These are phyloP conservation scores for Dipodomys merriami DNA, from an alignment of 2,113 vertebrate species.

Conservation along the genomic window DNA sequence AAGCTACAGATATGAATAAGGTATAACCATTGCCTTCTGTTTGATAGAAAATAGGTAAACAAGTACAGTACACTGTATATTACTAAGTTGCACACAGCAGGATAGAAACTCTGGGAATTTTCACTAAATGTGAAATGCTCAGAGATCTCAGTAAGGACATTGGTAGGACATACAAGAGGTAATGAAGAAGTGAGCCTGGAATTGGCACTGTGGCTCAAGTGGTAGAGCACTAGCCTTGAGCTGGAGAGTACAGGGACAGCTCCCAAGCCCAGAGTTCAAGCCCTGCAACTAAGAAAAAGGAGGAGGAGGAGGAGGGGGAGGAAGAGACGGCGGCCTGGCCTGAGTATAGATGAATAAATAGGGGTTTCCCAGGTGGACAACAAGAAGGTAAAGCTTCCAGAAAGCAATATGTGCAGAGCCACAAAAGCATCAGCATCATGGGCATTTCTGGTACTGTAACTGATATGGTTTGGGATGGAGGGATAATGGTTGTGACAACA, in stretches of 20 bases:
- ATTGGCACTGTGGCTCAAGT: no score
- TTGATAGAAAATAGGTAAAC: conserved; percentile 60
- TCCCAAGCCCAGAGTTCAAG: no score
- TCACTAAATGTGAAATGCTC: conserved; percentile 22
- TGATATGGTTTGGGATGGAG: neutral
- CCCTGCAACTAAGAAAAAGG: no score
- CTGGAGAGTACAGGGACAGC: no score
- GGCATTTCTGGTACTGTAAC: neutral
- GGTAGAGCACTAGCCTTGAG: no score
- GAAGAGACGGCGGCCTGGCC: neutral
- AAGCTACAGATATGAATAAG: conserved; percentile 66
- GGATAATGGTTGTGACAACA: neutral
- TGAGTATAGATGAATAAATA: neutral
- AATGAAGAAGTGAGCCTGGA: neutral
- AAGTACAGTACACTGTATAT: neutral
- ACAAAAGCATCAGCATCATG: neutral
- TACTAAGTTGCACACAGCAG: no score
- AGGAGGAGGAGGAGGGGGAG: neutral
- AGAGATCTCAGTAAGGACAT: conserved; percentile 27
- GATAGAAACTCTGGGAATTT: no score
- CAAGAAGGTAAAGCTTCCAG: neutral
- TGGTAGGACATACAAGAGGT: conserved; percentile 1
- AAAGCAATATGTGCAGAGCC: neutral
- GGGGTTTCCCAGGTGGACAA: neutral
- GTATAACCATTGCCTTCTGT: conserved; percentile 13